Percentiles rank a stretch among this genome's conserved stretches.
phyloP scores from a whole-genome alignment of 2,113 vertebrate genomes.

The Ancistrus triradiatus region DNA sequence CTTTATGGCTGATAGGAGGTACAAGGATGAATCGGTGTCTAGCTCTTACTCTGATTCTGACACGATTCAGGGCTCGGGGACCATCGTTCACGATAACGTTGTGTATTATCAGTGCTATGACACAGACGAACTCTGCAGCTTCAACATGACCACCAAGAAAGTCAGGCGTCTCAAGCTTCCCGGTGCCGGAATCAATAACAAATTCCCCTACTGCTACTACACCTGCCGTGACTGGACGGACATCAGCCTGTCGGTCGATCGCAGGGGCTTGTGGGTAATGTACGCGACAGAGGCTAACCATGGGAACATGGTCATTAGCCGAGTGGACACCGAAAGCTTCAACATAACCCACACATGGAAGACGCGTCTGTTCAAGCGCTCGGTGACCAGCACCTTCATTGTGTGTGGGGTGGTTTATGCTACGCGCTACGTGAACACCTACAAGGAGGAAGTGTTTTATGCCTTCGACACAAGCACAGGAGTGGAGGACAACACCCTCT shows the following conservation, averaged over 20 bases:
- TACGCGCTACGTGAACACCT: constrained; percentile 60
- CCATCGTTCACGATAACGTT: constrained; percentile 66
- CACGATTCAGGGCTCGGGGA: constrained; percentile 72
- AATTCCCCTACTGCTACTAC: constrained; percentile 81
- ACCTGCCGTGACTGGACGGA: constrained; percentile 62
- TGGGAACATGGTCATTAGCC: constrained; percentile 64
- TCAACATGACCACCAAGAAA: constrained; percentile 49
- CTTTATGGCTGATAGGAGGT: constrained; percentile 63
- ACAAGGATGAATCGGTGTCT: constrained; percentile 36
- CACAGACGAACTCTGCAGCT: constrained; percentile 54
- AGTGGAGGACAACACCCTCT: constrained; percentile 56
- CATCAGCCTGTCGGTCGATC: constrained; percentile 72
- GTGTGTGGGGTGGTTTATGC: constrained; percentile 85
- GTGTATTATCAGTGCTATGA: constrained; percentile 72
- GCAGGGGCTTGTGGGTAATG: constrained; percentile 65
- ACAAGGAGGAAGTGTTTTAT: constrained; percentile 84
- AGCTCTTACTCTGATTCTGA: constrained; percentile 40
- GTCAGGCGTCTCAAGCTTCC: constrained; percentile 59
- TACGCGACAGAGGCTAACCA: constrained; percentile 64
- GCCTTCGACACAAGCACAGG: constrained; percentile 78
- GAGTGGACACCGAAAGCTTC: constrained; percentile 37
- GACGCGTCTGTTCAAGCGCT: constrained; percentile 69
- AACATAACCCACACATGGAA: constrained; percentile 74
- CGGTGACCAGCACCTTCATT: constrained; percentile 81
- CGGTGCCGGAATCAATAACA: constrained; percentile 66